Conservation (phyloP, 2,888 invertebrate genomes). For the Lucinisca nassula region DNA sequence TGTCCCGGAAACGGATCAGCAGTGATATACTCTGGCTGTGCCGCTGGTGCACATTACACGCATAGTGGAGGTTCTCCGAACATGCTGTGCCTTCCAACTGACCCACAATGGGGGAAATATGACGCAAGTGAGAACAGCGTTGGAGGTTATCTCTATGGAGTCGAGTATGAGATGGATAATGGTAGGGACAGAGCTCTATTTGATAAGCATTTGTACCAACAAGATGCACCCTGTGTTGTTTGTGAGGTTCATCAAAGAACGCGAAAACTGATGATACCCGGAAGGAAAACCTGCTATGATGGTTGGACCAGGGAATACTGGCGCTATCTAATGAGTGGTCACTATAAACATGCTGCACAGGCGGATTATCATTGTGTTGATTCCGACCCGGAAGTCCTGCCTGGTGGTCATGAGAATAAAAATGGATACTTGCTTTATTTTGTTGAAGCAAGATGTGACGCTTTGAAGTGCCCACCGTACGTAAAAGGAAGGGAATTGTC, state of each 20-base stretch:
- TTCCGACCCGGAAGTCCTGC: not conserved
- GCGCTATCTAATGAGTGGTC: constrained; percentile 43
- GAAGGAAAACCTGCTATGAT: constrained; percentile 26
- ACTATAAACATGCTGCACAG: constrained; percentile 21
- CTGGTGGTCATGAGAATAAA: constrained; percentile 20
- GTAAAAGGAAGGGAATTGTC: constrained; percentile 47
- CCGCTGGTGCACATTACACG: not conserved
- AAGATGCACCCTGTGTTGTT: constrained; percentile 42
- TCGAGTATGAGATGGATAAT: not conserved
- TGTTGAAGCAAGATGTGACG: constrained; percentile 35
- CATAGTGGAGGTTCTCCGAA: not conserved
- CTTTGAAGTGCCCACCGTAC: constrained; percentile 44
- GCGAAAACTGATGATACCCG: constrained; percentile 37
- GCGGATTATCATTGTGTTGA: constrained; percentile 43
- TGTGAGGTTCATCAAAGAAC: constrained; percentile 20
- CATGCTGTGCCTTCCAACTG: not conserved
- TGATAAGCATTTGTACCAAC: constrained; percentile 8
- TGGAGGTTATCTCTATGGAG: constrained; percentile 1
- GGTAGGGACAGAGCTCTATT: constrained; percentile 11
- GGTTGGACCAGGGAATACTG: constrained; percentile 50
- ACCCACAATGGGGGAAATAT: not conserved
- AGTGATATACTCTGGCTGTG: constrained; percentile 21
- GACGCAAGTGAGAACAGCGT: not conserved
- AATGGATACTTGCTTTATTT: constrained; percentile 26
- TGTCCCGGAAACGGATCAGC: constrained; percentile 38